A percentile compares a stretch with the other conserved stretches of the same genome.
phyloP scores from a whole-genome alignment of 2,797 vertebrate genomes.

The Eremophila alpestris region DNA sequence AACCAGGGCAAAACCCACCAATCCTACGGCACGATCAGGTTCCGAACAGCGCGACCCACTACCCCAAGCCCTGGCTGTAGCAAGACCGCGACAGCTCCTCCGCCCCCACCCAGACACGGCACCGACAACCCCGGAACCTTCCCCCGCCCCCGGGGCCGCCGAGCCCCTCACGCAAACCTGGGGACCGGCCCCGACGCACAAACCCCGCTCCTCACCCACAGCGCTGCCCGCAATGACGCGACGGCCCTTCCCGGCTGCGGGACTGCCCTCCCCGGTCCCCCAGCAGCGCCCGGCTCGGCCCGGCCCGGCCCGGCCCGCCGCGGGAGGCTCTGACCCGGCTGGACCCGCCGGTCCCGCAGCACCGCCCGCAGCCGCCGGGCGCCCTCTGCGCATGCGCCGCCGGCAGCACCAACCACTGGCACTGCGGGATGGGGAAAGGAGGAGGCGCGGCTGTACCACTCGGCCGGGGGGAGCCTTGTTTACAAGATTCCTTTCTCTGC shows the following conservation, averaged over 20 bases:
- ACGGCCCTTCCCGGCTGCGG: neutral
- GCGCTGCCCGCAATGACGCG: neutral
- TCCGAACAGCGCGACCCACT: neutral
- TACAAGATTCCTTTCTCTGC: accelerated
- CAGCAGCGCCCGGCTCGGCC: neutral
- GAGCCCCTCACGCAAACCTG: neutral
- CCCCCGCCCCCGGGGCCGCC: neutral
- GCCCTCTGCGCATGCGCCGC: neutral
- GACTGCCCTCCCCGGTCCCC: neutral
- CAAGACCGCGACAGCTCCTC: neutral
- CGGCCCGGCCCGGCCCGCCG: no score
- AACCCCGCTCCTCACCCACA: neutral
- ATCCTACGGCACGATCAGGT: neutral
- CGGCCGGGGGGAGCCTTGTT: accelerated
- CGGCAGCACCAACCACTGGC: neutral
- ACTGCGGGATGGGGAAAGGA: no score
- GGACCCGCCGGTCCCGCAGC: neutral
- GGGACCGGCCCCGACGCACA: neutral
- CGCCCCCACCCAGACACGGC: neutral
- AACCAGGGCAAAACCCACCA: no score
- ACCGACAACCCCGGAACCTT: neutral
- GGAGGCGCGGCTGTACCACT: neutral
- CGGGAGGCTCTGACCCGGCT: neutral
- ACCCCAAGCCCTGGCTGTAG: neutral
- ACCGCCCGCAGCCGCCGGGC: neutral